Conservation (phyloP, 2,888 invertebrate species). For the Phymatocera aterrima region DNA sequence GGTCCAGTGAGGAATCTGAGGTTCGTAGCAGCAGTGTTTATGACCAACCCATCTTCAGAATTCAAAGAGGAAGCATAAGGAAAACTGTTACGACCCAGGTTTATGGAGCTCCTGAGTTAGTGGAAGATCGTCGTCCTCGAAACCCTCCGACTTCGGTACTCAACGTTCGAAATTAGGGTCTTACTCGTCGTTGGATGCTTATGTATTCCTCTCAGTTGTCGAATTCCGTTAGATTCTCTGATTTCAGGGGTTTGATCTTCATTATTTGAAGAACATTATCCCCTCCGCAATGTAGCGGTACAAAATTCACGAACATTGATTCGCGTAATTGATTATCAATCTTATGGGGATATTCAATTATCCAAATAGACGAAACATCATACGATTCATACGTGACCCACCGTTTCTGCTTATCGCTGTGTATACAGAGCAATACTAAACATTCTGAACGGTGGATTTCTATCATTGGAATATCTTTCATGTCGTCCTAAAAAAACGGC, state of each 20-base stretch:
- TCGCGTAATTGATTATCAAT: not conserved
- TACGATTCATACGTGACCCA: not conserved
- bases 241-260: not conserved
- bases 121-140: not conserved
- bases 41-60: slow-evolving; percentile 20
- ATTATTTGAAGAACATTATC: slow-evolving; percentile 16
- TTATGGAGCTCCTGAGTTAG: slow-evolving; percentile 34
- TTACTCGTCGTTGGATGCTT: slow-evolving; percentile 19
- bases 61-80: slow-evolving; percentile 36
- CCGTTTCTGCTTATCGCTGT: too few relatives aligned
- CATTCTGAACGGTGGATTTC: too few relatives aligned
- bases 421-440: too few relatives aligned
- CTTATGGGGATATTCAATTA: too few relatives aligned
- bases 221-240: slow-evolving; percentile 4
- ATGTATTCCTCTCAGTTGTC: slow-evolving; percentile 2
- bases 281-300: not conserved
- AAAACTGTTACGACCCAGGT: slow-evolving; percentile 39
- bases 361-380: not conserved
- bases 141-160: not conserved
- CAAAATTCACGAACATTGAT: not conserved
- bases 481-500: too few relatives aligned
- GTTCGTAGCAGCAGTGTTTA: slow-evolving; percentile 18
- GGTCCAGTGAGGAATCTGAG: slow-evolving; percentile 33
- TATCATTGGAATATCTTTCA: too few relatives aligned
- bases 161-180: slow-evolving; percentile 16